These are phyloP conservation scores for Brachyalestes nurse DNA, from an alignment of 2,797 vertebrate species.

Conservation along the genomic window DNA sequence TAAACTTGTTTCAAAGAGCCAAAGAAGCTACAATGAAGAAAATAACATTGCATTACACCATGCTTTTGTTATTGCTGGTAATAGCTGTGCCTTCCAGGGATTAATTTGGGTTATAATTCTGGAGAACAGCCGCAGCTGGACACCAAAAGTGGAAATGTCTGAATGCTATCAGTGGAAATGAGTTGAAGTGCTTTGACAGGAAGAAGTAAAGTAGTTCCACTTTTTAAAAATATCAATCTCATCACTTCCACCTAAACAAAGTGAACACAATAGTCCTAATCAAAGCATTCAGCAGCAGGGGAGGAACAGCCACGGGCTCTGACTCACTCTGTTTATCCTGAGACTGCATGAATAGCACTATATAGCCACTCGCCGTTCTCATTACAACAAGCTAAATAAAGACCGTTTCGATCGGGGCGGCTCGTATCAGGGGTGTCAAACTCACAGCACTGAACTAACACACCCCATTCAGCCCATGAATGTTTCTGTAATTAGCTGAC, in stretches of 20 bases:
- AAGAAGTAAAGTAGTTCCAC: neutral
- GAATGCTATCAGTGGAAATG: neutral
- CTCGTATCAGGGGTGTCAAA: slow-evolving; percentile 28
- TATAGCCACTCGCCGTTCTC: slow-evolving; percentile 24
- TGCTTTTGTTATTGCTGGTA: neutral
- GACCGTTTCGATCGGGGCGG: slow-evolving; percentile 20
- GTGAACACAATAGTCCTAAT: slow-evolving; percentile 33
- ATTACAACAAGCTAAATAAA: slow-evolving; percentile 36
- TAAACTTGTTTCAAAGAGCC: too few relatives aligned
- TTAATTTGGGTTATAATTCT: neutral
- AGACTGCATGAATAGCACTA: slow-evolving; percentile 9
- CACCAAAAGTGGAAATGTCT: neutral
- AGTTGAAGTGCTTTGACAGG: neutral
- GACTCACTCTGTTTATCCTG: slow-evolving; percentile 51
- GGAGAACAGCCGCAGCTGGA: neutral
- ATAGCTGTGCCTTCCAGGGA: neutral
- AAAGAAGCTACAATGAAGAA: too few relatives aligned
- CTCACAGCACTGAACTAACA: slow-evolving; percentile 17
- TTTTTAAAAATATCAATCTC: slow-evolving; percentile 30
- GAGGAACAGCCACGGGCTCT: slow-evolving; percentile 16
- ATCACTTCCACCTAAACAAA: slow-evolving; percentile 19
- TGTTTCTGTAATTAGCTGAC: neutral
- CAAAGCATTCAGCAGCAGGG: slow-evolving; percentile 26
- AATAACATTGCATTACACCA: too few relatives aligned
- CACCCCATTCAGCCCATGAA: slow-evolving; percentile 4